Evolutionary conservation across 2,113 vertebrate genomes (phyloP), one percentile per base, ranked within the genome.

Genomic region (Hystrix cristata): DNA sequence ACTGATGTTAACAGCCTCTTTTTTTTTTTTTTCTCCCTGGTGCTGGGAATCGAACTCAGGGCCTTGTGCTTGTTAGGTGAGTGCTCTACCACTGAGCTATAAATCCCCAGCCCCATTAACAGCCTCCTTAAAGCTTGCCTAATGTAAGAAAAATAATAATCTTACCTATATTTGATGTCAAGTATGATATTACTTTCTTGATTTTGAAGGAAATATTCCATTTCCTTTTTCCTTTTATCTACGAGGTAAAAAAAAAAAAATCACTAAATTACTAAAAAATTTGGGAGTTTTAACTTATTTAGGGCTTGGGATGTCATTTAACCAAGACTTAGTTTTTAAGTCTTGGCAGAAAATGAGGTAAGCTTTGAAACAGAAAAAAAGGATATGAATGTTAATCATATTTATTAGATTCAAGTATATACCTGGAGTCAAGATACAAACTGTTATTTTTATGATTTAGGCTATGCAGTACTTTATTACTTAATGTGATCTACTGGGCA

Each of bases 161-260:
- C 55, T 87, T 84, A 88, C 87, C 31, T 29, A 60, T 38, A 31
- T 80, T 74, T 0, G 7, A 62, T 74, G 31, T 90, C 65, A 93
- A 90, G 51, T 92, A 93, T 83, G 76, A 21, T 53, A 83, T 83
- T 83, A 83, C 46, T 90, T 43, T 90, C 51, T 82, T 87, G 81
- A 90, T 78, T 82, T 92, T 82, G 53, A 87, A 87, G 69, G 76
- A 96, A 93, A 79, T 91, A 91, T 65, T 91, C 23, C 64, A 96
- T 84, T 93, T 67, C 11, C 31, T 87, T 62, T 74, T 72, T 69
- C 74, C 55, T 79, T 88, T 91, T 94, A 71, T 97, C 85, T 87
- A 97, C 74, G 43, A 64, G 72, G 85, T 87, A 78, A 86, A 86
- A 94, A 79, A 53, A 13, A 38, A 38, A 55, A 72, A 91, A 76